Base-by-base conservation (phyloP, 2,113 vertebrate species). In the Lamprologus callipterus region DNA sequence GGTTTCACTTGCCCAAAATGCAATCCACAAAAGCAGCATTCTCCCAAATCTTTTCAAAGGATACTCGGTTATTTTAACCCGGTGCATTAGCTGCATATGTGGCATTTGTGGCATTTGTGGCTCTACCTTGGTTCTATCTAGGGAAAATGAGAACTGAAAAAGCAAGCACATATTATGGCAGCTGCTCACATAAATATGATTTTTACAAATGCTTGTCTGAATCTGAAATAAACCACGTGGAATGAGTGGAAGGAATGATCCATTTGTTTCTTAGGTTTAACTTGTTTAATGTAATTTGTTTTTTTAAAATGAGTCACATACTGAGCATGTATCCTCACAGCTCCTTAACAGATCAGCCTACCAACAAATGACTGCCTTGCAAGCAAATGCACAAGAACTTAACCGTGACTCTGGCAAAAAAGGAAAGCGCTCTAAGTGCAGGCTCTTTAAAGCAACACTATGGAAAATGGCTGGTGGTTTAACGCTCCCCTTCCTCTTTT, bases 401-500 rank as follows among this genome's bases (percentile, higher is more conserved):
- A 45, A 45, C 82, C 23, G 23, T 53, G 57, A 68, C 75, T 86
- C 53, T 78, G 53, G 82, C 33, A 28, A 51, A 57, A 45, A 47
- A 65, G 53, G 85, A 37, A 73, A 54, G 2, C 23, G 33, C 17
- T 2, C 51, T 2, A 9, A 87, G 60, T 35, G 54, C 37, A 54
- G 4, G 11, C 68, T n/a, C 63, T 60, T 87, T 90, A 57, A 5
- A 91, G 89, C 78, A 65, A 47, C 82, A n/a, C 51, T 49, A 21
- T 88, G 93, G 91, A 94, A 95, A 95, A 91, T 55, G 7, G 45
- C 80, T 81, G 85, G 68, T 84, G 86, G 88, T 85, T 94, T 89
- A 87, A 85, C 6, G 37, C 53, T 31, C 57, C 55, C 54, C 37
- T 51, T 70, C 87, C 33, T 63, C 63, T 82, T 81, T 89, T 83